phyloP scores from a whole-genome alignment of 2,797 vertebrate genomes.

The Galaxias olidus region DNA sequence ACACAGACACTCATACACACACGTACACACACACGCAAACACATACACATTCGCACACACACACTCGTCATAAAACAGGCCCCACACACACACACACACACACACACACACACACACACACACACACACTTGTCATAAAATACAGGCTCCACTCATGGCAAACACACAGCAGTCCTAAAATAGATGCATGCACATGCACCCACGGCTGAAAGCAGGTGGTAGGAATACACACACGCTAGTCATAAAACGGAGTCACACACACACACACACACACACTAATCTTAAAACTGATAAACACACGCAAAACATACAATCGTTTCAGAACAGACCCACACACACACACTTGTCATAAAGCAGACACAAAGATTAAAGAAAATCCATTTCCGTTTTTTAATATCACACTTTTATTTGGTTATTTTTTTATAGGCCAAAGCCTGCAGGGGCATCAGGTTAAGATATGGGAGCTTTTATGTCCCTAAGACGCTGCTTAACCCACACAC shows the following conservation, averaged over 20 bases:
- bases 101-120: constrained; percentile 2
- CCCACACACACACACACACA: constrained; percentile 10
- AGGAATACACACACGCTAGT: no score
- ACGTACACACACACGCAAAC: constrained; percentile 4
- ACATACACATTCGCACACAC: constrained; percentile 6
- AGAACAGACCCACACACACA: no score
- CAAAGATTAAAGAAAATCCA: constrained; percentile 35
- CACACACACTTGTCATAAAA: constrained; percentile 19
- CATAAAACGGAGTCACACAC: no score
- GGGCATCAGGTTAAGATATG: constrained; percentile 37
- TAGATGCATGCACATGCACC: no score
- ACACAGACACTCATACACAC: constrained; percentile 16
- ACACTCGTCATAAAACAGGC: constrained; percentile 19
- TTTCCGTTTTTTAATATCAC: constrained; percentile 51
- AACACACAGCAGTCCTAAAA: no score
- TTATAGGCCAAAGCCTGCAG: constrained; percentile 49
- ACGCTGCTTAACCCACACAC: no score
- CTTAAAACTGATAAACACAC: no score
- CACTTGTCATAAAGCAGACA: neutral
- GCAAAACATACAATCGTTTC: no score
- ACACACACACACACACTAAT: no score
- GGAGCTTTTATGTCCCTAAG: constrained; percentile 29
- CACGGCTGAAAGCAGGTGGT: no score
- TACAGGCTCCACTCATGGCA: no score
- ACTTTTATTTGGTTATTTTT: constrained; percentile 59